Base-by-base conservation (phyloP, 2,888 invertebrate genomes). In the Charanyca ferruginea region DNA sequence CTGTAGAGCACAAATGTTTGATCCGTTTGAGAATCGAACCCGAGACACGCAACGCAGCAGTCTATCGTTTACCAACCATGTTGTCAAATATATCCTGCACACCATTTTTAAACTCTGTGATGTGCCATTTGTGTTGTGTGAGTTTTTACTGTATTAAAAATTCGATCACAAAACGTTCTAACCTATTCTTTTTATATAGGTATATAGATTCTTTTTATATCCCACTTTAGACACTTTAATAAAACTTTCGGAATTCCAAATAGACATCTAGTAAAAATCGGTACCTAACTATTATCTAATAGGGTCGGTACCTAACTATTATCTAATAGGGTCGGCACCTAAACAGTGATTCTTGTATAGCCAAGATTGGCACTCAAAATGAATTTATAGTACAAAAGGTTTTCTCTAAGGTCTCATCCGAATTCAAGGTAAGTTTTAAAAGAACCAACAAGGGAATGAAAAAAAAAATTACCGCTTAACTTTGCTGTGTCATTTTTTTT, bases 331-430 rank as follows among this genome's bases (percentile, higher is more conserved):
- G 52, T 64, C 52, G 42, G 25, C 53, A 66, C 45, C 73, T 59
- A 72, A 70, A 80, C 62, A 68, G 48, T 62, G 73, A 75, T 77
- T 70, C 60, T 66, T 69, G 67, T 68, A 67, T 42, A 73, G 58
- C 66, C 60, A 68, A 65, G 85, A 84, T 83, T 48, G 87, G 82
- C 80, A 77, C 68, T 72, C 51, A 88, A 91, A 92, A 92, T 93
- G 85, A 91, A 92, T 93, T 92, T 92, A 93, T 90, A 85, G 87
- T 85, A 78, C 76, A 84, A 87, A 86, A 85, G 88, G 85, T 84
- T 84, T 85, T 84, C 88, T 85, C 87, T 41, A 16, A 80, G 70
- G 84, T 53, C 53, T 73, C 70, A 83, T 80, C 66, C 45, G 59
- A 81, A 77, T 66, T 71, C 72, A 55, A 75, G 72, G 58, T 74